Evolutionary conservation across 2,888 invertebrate species (phyloP).

Genomic region (Gastrophysa polygoni): DNA sequence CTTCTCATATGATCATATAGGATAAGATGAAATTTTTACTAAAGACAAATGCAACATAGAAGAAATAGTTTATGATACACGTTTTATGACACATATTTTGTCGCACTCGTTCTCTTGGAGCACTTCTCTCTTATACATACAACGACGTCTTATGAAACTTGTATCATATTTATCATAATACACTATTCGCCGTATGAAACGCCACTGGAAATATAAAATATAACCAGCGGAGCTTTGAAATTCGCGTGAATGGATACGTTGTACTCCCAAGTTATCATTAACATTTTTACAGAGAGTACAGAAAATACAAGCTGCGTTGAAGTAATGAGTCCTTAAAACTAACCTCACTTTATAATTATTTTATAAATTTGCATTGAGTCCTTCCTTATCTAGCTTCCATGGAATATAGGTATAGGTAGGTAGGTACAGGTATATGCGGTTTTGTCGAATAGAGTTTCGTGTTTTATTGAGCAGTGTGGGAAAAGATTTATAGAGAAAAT

Average conservation of each 20-base stretch:
- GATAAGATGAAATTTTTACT: no score
- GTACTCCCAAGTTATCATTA: slow-evolving; percentile 11
- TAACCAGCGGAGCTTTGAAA: slow-evolving; percentile 15
- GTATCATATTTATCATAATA: no score
- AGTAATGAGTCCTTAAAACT: slow-evolving; percentile 20
- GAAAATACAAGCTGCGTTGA: slow-evolving; percentile 12
- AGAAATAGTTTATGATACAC: no score
- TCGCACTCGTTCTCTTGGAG: no score
- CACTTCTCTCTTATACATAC: no score
- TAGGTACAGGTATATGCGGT: not conserved
- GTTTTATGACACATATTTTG: no score
- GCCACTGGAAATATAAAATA: slow-evolving; percentile 7
- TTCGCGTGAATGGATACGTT: slow-evolving; percentile 16
- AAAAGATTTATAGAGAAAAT: slow-evolving; percentile 7
- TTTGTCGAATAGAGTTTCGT: slow-evolving; percentile 5
- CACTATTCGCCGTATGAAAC: not conserved
- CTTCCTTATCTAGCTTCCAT: slow-evolving; percentile 13
- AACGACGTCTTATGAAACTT: no score
- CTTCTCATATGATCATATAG: no score
- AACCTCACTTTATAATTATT: slow-evolving; percentile 16
- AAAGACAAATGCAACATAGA: no score
- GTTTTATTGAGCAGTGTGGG: slow-evolving; percentile 18
- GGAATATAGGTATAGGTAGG: no score
- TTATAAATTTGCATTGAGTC: slow-evolving; percentile 11
- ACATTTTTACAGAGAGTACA: slow-evolving; percentile 19